Percentiles rank a stretch among this genome's conserved stretches.
phyloP scores from a whole-genome alignment of 64 coral and sea anemone genomes.

The Pachyseris speciosa region DNA sequence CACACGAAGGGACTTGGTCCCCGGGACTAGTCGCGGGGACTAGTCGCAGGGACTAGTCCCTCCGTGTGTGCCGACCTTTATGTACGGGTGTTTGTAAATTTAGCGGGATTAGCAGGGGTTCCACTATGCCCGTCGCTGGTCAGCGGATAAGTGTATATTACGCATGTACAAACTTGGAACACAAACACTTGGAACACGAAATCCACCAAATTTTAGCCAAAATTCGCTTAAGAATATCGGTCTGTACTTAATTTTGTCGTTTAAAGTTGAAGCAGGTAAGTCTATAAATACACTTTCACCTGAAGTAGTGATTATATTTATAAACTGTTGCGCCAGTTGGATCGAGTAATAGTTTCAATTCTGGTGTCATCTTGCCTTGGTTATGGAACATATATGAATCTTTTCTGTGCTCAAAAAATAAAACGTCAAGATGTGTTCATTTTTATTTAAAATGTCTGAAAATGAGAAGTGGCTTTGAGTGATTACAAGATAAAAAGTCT shows the following conservation, averaged over 20 bases:
- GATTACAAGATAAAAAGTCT: too few species aligned
- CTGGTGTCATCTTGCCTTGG: not conserved
- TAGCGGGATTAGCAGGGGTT: not conserved
- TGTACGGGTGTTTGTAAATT: too few species aligned
- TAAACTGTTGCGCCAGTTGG: not conserved
- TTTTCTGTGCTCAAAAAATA: not conserved
- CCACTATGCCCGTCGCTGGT: not conserved
- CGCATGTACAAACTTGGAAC: not conserved
- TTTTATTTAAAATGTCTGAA: not conserved
- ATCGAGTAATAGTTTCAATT: not conserved
- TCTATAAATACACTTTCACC: not conserved
- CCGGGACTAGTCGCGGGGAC: too few species aligned
- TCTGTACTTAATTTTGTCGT: slow-evolving; percentile 1
- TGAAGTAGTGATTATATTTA: not conserved
- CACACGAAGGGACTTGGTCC: too few species aligned
- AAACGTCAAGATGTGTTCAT: not conserved
- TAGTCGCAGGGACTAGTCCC: too few species aligned
- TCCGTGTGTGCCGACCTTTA: too few species aligned
- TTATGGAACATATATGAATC: not conserved
- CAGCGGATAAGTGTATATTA: not conserved
- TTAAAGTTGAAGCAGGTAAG: slow-evolving; percentile 1
- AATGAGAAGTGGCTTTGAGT: too few species aligned
- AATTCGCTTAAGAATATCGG: not conserved
- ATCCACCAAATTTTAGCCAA: not conserved
- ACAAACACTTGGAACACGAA: not conserved